Percentiles rank a stretch among this genome's conserved stretches.
phyloP scores from a whole-genome alignment of 2,113 vertebrate species.

The Heterotilapia buettikoferi region DNA sequence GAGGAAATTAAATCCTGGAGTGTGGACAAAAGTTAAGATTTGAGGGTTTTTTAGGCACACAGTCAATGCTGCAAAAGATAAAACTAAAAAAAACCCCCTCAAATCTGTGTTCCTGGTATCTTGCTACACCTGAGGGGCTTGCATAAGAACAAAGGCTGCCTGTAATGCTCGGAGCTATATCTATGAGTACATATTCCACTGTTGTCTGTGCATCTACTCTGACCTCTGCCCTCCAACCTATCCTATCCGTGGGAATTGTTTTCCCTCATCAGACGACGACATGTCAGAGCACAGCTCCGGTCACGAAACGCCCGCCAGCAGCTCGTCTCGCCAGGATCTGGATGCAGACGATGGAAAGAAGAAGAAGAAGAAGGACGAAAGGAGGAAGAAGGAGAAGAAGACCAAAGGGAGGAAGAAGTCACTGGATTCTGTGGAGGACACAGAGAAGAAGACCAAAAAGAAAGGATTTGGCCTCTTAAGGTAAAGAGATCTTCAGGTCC shows the following conservation, averaged over 20 bases:
- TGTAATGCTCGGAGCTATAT: not conserved
- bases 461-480: slow-evolving; percentile 86
- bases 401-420: slow-evolving; percentile 76
- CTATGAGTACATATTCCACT: accelerated
- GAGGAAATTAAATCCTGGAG: not conserved
- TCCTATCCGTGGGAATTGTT: not conserved
- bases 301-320: slow-evolving; percentile 76
- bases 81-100: accelerated
- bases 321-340: slow-evolving; percentile 69
- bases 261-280: slow-evolving; percentile 74
- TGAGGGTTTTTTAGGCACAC: not conserved
- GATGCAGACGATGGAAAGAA: slow-evolving; percentile 71
- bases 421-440: slow-evolving; percentile 76
- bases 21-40: not conserved
- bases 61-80: not conserved
- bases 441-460: slow-evolving; percentile 84
- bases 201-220: not conserved
- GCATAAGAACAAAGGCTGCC: not conserved
- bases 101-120: not conserved
- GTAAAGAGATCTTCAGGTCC: slow-evolving; percentile 62
- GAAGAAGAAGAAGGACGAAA: slow-evolving; percentile 73
- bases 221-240: not conserved
- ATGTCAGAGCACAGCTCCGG: slow-evolving; percentile 86
- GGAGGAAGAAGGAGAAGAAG: slow-evolving; percentile 84
- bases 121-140: not conserved